Conservation (phyloP, 2,888 invertebrate genomes). For the Euphydryas editha region DNA sequence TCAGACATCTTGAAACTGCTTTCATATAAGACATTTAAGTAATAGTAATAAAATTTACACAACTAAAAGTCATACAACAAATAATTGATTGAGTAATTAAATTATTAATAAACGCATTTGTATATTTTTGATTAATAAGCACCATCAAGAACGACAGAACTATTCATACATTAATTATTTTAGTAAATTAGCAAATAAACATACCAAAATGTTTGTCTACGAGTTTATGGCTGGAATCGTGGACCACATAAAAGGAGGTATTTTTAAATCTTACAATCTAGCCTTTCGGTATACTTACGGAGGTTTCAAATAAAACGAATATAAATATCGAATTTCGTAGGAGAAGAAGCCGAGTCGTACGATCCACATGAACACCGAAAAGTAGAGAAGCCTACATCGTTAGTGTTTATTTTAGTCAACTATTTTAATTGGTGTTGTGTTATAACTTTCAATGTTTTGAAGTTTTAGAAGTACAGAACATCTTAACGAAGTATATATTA, state of each 20-base stretch:
- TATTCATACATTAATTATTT: neutral
- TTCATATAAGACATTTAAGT: too few relatives aligned
- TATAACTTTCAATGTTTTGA: neutral
- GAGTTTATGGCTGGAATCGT: conserved; percentile 57
- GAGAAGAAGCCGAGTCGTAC: conserved; percentile 69
- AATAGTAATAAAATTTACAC: too few relatives aligned
- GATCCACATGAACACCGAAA: conserved; percentile 88
- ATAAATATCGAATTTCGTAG: conserved; percentile 37
- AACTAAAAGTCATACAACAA: too few relatives aligned
- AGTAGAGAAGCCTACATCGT: conserved; percentile 88
- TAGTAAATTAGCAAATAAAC: neutral
- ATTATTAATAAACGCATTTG: too few relatives aligned
- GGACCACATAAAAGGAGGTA: conserved; percentile 52
- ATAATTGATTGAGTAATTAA: too few relatives aligned
- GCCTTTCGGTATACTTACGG: neutral
- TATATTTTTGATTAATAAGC: neutral
- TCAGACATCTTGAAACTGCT: too few relatives aligned
- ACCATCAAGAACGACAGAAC: neutral
- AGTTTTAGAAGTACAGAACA: too few relatives aligned
- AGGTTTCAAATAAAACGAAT: neutral
- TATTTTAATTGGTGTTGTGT: neutral
- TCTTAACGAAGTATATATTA: neutral
- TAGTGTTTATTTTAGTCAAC: conserved; percentile 55
- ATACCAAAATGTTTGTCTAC: conserved; percentile 55
- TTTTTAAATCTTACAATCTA: neutral